Evolutionary conservation across 2,888 invertebrate species (phyloP).

Genomic region (Aplocera efformata): DNA sequence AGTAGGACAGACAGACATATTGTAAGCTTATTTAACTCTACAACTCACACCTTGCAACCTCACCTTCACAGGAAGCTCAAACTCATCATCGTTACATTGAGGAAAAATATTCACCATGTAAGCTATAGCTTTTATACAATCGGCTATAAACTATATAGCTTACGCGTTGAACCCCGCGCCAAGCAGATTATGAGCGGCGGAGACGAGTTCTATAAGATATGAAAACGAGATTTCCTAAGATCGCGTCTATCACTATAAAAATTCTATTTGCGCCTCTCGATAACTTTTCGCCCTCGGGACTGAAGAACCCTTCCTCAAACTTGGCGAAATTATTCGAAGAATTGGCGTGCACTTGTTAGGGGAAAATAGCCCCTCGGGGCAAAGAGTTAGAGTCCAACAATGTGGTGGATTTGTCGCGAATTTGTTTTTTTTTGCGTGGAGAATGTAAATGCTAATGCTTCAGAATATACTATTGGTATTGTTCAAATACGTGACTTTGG

Average conservation of each 20-base stretch:
- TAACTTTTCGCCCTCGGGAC: conserved; percentile 61
- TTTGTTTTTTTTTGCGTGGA: conserved; percentile 46
- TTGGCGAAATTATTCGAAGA: conserved; percentile 72
- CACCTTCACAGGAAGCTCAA: no score
- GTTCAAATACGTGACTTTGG: no score
- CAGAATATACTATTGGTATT: no score
- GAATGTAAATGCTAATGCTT: conserved; percentile 31
- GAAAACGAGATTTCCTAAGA: conserved; percentile 28
- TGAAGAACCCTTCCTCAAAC: conserved; percentile 62
- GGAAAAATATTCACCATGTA: no score
- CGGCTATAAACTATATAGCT: no score
- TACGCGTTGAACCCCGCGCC: conserved; percentile 3
- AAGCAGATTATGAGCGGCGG: conserved; percentile 13
- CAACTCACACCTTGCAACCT: no score
- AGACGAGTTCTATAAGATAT: conserved; percentile 27
- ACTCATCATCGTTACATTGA: no score
- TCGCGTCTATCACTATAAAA: conserved; percentile 30
- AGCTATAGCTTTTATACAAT: no score
- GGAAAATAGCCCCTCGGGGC: conserved; percentile 46
- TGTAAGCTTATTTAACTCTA: no score
- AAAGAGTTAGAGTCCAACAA: conserved; percentile 30
- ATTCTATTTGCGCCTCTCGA: conserved; percentile 43
- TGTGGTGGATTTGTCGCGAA: conserved; percentile 33
- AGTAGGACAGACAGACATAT: no score
- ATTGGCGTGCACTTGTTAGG: conserved; percentile 30